A percentile compares a stretch with the other conserved stretches of the same genome.
Evolutionary conservation across 2,888 invertebrate species (phyloP).

Genomic region (Ptilodon capucinus): DNA sequence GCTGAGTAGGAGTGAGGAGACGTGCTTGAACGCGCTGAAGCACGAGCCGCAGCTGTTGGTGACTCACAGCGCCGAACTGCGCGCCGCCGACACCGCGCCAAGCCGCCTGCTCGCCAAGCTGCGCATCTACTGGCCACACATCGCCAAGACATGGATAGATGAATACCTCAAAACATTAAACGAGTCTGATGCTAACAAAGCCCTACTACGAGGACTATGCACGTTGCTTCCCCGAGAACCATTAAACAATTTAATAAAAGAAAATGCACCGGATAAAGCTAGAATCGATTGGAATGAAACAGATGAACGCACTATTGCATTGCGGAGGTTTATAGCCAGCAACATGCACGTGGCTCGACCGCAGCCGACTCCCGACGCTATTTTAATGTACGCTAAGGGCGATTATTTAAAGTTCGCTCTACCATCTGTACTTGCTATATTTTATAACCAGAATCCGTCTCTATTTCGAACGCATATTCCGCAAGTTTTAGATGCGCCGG

Average conservation of each 20-base stretch:
- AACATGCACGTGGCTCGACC: slow-evolving; percentile 65
- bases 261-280: slow-evolving; percentile 50
- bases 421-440: slow-evolving; percentile 58
- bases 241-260: slow-evolving; percentile 43
- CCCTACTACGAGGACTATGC: slow-evolving; percentile 50
- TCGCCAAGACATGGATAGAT: slow-evolving; percentile 44
- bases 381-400: slow-evolving; percentile 59
- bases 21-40: slow-evolving; percentile 61
- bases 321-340: slow-evolving; percentile 58
- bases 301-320: slow-evolving; percentile 48
- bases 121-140: slow-evolving; percentile 56
- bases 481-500: slow-evolving; percentile 51
- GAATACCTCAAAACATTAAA: slow-evolving; percentile 40
- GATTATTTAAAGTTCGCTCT: slow-evolving; percentile 62
- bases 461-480: slow-evolving; percentile 41
- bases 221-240: slow-evolving; percentile 40
- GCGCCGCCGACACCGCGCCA: slow-evolving; percentile 37
- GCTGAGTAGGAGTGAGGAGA: slow-evolving; percentile 46
- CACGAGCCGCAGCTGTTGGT: slow-evolving; percentile 53
- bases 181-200: slow-evolving; percentile 40
- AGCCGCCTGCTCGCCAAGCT: slow-evolving; percentile 47
- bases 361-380: slow-evolving; percentile 47
- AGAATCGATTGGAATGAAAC: slow-evolving; percentile 56
- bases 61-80: slow-evolving; percentile 38
- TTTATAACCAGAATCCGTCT: slow-evolving; percentile 49